phyloP scores from a whole-genome alignment of 2,888 invertebrate species.

The Thereva unica region DNA sequence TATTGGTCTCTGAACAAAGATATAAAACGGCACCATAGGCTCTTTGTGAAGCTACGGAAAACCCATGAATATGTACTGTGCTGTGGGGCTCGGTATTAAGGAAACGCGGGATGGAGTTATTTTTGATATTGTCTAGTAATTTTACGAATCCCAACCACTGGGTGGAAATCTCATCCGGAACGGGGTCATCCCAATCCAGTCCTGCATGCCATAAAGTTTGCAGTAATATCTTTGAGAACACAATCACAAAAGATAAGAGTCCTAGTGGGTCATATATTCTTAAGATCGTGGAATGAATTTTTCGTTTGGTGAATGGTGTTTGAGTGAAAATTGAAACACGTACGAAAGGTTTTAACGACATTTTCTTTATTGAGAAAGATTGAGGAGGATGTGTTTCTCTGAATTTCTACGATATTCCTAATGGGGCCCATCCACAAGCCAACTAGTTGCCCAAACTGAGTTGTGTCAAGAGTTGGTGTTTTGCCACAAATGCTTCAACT shows the following conservation, averaged over 20 bases:
- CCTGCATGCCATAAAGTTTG: neutral
- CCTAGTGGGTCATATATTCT: constrained; percentile 1
- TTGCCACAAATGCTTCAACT: too few species aligned
- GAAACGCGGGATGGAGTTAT: neutral
- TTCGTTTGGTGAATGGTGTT: neutral
- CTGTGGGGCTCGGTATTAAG: too few species aligned
- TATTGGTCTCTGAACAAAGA: neutral
- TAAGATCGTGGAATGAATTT: neutral
- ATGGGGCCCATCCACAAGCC: too few species aligned
- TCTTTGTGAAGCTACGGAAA: neutral
- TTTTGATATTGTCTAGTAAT: neutral
- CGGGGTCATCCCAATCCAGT: neutral
- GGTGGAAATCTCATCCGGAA: neutral
- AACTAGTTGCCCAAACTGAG: too few species aligned
- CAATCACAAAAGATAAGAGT: neutral
- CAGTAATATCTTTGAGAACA: neutral
- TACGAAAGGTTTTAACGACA: neutral
- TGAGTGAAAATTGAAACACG: neutral
- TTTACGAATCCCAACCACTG: neutral
- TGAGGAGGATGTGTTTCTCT: neutral
- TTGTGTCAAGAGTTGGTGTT: too few species aligned
- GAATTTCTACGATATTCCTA: too few species aligned
- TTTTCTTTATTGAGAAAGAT: neutral
- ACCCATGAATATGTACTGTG: constrained; percentile 1
- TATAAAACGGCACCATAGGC: neutral